These are phyloP conservation scores for Latheticus oryzae DNA, from an alignment of 2,888 invertebrate genomes.

Conservation along the genomic window DNA sequence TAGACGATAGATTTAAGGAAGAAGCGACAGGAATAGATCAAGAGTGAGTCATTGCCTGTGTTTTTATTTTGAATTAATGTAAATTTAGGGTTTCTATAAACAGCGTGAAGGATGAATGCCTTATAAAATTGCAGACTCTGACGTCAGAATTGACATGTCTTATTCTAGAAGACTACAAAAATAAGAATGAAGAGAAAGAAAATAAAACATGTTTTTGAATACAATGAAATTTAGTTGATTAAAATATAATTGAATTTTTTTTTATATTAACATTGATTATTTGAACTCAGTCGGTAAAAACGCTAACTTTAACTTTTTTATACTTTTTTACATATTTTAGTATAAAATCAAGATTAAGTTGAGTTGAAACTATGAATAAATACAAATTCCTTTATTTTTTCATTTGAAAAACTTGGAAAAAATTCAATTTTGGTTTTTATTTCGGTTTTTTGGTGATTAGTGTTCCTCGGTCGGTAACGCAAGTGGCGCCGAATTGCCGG, in stretches of 20 bases:
- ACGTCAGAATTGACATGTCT: conserved; percentile 26
- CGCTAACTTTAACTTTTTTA: no score
- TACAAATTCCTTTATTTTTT: no score
- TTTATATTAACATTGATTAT: conserved; percentile 7
- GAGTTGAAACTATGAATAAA: no score
- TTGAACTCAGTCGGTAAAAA: conserved; percentile 5
- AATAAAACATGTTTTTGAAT: conserved; percentile 1
- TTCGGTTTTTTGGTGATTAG: no score
- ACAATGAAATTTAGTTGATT: background rate
- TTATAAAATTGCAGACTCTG: conserved; percentile 40
- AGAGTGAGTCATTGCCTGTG: no score
- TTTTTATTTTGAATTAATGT: no score
- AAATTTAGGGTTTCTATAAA: conserved; percentile 4
- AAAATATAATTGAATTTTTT: conserved; percentile 2
- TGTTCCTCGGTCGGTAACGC: conserved; percentile 3
- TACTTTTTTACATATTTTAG: no score
- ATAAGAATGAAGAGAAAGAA: conserved; percentile 6
- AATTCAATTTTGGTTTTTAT: no score
- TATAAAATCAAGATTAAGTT: no score
- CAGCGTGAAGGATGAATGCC: conserved; percentile 32
- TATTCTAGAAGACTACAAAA: conserved; percentile 10
- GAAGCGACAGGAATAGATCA: no score
- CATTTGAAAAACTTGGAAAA: no score
- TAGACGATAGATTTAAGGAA: conserved; percentile 1
- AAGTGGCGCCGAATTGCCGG: conserved; percentile 1